phyloP scores from a whole-genome alignment of 1,140 invertebrate species.

The Nasonia vitripennis region DNA sequence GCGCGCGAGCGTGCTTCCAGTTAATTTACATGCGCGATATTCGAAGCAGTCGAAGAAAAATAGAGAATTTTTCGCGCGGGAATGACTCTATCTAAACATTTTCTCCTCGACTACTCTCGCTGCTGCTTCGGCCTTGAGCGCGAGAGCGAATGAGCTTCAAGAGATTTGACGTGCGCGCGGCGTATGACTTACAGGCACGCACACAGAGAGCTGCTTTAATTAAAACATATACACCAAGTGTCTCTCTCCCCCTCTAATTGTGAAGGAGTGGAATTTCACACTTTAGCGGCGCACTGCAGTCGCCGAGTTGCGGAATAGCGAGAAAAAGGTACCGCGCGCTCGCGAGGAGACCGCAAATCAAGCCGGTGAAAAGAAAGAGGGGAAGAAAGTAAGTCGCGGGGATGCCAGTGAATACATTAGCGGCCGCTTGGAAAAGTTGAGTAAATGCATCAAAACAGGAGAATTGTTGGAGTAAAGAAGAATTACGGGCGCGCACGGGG shows the following conservation, averaged over 20 bases:
- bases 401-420: constrained; percentile 35
- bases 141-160: background rate
- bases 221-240: constrained; percentile 1
- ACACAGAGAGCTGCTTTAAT: background rate
- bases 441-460: constrained; percentile 34
- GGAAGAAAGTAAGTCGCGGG: background rate
- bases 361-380: constrained; percentile 5
- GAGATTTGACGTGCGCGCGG: background rate
- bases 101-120: background rate
- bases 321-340: background rate
- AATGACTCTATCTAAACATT: constrained; percentile 5
- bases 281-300: background rate
- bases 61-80: constrained; percentile 2
- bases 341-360: constrained; percentile 2
- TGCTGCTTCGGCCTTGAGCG: background rate
- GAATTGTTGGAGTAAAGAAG: constrained; percentile 37
- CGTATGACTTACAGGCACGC: too few species aligned
- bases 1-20: background rate
- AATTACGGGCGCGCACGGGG: constrained; percentile 5
- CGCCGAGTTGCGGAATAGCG: too few species aligned
- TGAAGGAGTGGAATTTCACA: constrained; percentile 4
- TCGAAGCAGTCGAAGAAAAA: constrained; percentile 8
- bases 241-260: background rate
- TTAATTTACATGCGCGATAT: constrained; percentile 43
- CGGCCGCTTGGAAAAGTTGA: constrained; percentile 18